These are phyloP conservation scores for Poeciliopsis gracilis DNA, from an alignment of 2,797 vertebrate species.

Conservation along the genomic window DNA sequence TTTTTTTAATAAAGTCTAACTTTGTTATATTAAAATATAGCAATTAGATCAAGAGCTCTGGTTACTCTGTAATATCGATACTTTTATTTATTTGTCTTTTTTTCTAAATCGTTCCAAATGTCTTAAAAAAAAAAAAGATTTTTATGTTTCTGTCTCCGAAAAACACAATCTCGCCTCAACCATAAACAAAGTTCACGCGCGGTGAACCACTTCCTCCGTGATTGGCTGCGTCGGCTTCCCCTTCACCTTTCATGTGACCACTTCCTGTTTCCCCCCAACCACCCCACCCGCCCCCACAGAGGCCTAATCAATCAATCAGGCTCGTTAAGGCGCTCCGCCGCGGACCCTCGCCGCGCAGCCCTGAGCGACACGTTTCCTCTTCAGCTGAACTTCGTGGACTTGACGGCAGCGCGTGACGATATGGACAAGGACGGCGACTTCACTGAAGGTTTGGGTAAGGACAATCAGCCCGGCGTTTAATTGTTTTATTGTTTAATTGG, in stretches of 20 bases:
- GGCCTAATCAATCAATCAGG: slow-evolving; percentile 73
- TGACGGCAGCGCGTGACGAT: slow-evolving; percentile 25
- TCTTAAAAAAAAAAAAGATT: not conserved
- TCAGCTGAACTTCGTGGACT: slow-evolving; percentile 63
- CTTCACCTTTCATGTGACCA: slow-evolving; percentile 41
- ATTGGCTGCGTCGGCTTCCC: slow-evolving; percentile 5
- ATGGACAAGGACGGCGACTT: slow-evolving; percentile 71
- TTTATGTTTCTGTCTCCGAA: too few relatives aligned
- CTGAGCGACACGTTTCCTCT: slow-evolving; percentile 61
- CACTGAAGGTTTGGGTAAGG: slow-evolving; percentile 75
- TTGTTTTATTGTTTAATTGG: slow-evolving; percentile 59
- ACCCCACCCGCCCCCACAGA: not conserved
- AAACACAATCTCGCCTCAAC: not conserved
- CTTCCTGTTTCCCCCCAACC: slow-evolving; percentile 1
- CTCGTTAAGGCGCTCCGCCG: slow-evolving; percentile 7
- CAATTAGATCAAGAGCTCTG: not conserved
- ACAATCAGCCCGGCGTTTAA: slow-evolving; percentile 24
- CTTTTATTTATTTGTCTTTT: too few relatives aligned
- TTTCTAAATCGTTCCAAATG: not conserved
- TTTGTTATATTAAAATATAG: not conserved
- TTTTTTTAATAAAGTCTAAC: not conserved
- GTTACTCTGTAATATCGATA: not conserved
- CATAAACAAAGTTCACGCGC: not conserved
- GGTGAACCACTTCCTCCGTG: not conserved
- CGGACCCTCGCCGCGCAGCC: slow-evolving; percentile 11